phyloP scores from a whole-genome alignment of 2,113 vertebrate genomes.

The Chroicocephalus ridibundus region DNA sequence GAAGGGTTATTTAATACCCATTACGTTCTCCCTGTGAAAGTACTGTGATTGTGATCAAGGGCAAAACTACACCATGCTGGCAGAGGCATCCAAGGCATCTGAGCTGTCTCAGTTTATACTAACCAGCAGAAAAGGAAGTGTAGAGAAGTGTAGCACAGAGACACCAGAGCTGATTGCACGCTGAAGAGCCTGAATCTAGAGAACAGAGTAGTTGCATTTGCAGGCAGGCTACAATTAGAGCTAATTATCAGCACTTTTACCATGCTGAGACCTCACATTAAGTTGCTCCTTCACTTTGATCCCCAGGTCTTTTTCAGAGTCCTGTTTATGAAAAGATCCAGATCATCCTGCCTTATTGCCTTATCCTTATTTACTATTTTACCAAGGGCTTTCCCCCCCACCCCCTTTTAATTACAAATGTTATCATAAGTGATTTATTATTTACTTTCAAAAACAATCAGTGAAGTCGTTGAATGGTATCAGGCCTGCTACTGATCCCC shows the following conservation, averaged over 20 bases:
- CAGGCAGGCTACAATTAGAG: background rate
- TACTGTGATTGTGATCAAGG: conserved; percentile 24
- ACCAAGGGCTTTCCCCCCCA: background rate
- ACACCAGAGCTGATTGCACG: background rate
- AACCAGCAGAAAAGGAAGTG: background rate
- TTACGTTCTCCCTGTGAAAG: background rate
- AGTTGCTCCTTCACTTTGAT: background rate
- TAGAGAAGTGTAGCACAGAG: background rate
- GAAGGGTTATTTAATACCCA: conserved; percentile 30
- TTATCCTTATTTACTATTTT: background rate
- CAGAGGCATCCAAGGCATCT: conserved; percentile 46
- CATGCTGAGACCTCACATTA: background rate
- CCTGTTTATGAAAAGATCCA: conserved; percentile 9
- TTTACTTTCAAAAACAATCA: conserved; percentile 51
- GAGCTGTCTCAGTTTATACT: conserved; percentile 11
- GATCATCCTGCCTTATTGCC: background rate
- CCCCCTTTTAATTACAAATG: background rate
- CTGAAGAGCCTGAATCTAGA: background rate
- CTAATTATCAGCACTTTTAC: conserved; percentile 11
- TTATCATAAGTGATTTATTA: conserved; percentile 30
- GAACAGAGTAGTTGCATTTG: background rate
- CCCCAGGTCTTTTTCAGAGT: background rate
- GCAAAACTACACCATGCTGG: conserved; percentile 13
- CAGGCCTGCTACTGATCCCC: conserved; percentile 41
- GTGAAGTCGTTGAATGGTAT: background rate